phyloP scores from a whole-genome alignment of 2,113 vertebrate genomes.

The Notechis scutatus region DNA sequence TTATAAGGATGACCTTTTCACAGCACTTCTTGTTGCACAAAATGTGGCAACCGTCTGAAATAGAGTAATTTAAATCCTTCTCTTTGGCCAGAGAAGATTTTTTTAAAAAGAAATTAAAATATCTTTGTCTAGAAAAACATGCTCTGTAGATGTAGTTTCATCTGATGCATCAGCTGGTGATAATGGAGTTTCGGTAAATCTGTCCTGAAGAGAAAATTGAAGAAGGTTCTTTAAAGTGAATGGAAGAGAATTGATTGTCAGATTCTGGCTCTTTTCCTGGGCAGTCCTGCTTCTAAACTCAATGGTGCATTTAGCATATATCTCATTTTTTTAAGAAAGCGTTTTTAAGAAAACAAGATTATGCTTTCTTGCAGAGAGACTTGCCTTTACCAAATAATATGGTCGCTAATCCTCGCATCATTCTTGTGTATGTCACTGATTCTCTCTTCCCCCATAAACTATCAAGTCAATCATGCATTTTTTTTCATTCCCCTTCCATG shows the following conservation, averaged over 20 bases:
- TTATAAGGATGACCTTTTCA: neutral
- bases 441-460: neutral
- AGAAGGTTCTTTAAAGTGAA: neutral
- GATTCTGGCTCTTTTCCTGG: neutral
- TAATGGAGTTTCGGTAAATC: neutral
- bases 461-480: neutral
- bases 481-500: neutral
- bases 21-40: neutral
- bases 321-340: neutral
- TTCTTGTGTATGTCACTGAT: neutral
- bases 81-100: no score
- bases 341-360: neutral
- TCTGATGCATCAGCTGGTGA: neutral
- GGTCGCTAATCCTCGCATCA: neutral
- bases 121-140: neutral
- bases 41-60: neutral
- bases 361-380: neutral
- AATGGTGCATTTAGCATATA: neutral
- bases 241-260: neutral
- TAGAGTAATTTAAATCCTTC: neutral
- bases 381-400: neutral
- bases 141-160: neutral
- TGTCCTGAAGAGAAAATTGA: neutral
- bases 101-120: neutral
- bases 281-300: neutral